These are phyloP conservation scores for Rhynchomys soricoides DNA, from an alignment of 2,113 vertebrate species.

Conservation along the genomic window DNA sequence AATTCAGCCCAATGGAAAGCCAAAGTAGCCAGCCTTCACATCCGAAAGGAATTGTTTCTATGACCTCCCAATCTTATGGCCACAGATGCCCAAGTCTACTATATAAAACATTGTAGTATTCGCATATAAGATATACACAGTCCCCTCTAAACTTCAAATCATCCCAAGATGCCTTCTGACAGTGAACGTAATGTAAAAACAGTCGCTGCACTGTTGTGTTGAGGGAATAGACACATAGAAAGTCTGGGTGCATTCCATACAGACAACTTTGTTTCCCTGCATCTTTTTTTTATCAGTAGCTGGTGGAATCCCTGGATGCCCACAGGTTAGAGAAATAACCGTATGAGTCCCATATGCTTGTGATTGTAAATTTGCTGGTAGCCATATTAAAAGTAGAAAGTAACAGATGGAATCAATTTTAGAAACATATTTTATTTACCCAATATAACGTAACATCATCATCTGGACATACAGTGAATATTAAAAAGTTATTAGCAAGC, in stretches of 20 bases:
- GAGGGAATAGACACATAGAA: not conserved
- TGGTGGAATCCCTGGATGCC: not conserved
- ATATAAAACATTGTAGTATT: not conserved
- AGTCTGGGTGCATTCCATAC: not conserved
- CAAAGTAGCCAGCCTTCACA: accelerated
- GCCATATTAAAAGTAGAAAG: not conserved
- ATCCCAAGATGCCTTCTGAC: not conserved
- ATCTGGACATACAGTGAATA: not conserved
- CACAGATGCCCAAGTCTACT: not conserved
- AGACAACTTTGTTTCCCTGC: not conserved
- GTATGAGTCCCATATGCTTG: not conserved
- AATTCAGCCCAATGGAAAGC: not conserved
- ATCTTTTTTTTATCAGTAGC: not conserved
- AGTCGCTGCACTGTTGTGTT: not conserved
- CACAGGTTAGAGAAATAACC: not conserved
- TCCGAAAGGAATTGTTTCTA: too few relatives aligned
- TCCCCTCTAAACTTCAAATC: not conserved
- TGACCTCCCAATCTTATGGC: not conserved
- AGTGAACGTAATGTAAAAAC: not conserved
- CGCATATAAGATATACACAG: not conserved
- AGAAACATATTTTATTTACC: not conserved
- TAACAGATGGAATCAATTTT: slow-evolving; percentile 17
- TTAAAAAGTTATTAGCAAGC: not conserved
- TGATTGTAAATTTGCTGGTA: not conserved
- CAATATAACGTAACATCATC: not conserved